Percentiles rank a stretch among this genome's conserved stretches.
These are phyloP conservation scores for Neopelma chrysocephalum DNA, from an alignment of 2,797 vertebrate genomes.

Conservation along the genomic window DNA sequence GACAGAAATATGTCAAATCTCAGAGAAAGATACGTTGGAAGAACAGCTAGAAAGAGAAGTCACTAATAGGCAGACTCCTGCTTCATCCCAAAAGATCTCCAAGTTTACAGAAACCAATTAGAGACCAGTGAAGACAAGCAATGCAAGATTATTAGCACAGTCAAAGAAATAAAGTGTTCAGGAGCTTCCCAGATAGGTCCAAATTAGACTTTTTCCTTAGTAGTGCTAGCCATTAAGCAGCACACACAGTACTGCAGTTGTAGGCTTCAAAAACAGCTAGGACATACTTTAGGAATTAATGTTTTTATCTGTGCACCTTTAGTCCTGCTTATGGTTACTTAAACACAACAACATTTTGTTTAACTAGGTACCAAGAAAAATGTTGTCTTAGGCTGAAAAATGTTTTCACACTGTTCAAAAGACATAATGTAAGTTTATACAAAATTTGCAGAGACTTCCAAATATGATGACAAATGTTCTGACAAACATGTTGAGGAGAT, in stretches of 20 bases:
- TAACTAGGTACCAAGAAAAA: background rate
- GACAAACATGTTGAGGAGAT: background rate
- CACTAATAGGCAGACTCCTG: background rate
- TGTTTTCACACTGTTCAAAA: background rate
- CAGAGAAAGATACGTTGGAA: background rate
- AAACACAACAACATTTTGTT: background rate
- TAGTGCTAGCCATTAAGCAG: background rate
- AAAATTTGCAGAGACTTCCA: slow-evolving; percentile 1
- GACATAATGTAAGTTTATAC: background rate
- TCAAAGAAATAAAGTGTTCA: background rate
- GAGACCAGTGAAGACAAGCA: background rate
- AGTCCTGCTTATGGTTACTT: background rate
- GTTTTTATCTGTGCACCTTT: background rate
- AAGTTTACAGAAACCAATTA: background rate
- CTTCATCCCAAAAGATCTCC: background rate
- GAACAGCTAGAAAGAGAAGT: background rate
- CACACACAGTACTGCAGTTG: background rate
- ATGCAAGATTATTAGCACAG: background rate
- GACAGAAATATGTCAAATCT: background rate
- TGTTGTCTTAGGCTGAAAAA: background rate
- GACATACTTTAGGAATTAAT: background rate
- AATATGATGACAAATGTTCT: background rate
- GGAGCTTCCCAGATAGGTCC: background rate
- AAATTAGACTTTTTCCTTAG: background rate
- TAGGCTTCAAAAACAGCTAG: background rate